These are phyloP conservation scores for Sitta europaea DNA, from an alignment of 2,113 vertebrate species.

Conservation along the genomic window DNA sequence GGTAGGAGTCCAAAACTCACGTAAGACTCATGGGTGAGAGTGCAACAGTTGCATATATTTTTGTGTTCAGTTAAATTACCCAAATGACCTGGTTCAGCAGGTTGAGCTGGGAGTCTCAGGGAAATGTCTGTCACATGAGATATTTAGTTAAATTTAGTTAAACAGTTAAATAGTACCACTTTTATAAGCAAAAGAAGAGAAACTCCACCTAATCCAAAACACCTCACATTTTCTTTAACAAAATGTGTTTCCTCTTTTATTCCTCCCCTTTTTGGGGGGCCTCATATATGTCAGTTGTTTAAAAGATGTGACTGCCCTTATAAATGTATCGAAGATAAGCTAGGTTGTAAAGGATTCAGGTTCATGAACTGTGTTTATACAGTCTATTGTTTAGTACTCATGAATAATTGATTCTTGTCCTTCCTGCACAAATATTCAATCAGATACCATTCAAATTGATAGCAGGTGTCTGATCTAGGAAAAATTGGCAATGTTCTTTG, in stretches of 20 bases:
- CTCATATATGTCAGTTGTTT: slow-evolving; percentile 41
- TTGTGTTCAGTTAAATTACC: not conserved
- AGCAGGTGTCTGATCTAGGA: slow-evolving; percentile 58
- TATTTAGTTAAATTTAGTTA: slow-evolving; percentile 19
- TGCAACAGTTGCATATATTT: not conserved
- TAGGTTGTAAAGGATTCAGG: slow-evolving; percentile 58
- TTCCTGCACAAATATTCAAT: slow-evolving; percentile 69
- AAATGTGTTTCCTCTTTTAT: slow-evolving; percentile 9
- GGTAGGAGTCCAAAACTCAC: slow-evolving; percentile 24
- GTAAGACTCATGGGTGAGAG: not conserved
- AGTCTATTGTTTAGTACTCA: slow-evolving; percentile 67
- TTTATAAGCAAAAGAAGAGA: not conserved
- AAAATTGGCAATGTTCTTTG: slow-evolving; percentile 22
- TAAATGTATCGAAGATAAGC: slow-evolving; percentile 57
- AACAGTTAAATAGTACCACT: slow-evolving; percentile 2
- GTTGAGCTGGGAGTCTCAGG: slow-evolving; percentile 25
- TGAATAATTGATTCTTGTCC: slow-evolving; percentile 72
- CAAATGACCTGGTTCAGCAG: slow-evolving; percentile 21
- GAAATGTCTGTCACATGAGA: not conserved
- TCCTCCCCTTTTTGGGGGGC: not conserved
- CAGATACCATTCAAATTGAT: slow-evolving; percentile 69
- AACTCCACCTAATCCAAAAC: not conserved
- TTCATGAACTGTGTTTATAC: slow-evolving; percentile 69
- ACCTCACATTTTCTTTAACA: not conserved
- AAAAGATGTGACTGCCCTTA: slow-evolving; percentile 52